These are phyloP conservation scores for Ailuropoda melanoleuca DNA, from an alignment of 2,113 vertebrate species.

Conservation along the genomic window DNA sequence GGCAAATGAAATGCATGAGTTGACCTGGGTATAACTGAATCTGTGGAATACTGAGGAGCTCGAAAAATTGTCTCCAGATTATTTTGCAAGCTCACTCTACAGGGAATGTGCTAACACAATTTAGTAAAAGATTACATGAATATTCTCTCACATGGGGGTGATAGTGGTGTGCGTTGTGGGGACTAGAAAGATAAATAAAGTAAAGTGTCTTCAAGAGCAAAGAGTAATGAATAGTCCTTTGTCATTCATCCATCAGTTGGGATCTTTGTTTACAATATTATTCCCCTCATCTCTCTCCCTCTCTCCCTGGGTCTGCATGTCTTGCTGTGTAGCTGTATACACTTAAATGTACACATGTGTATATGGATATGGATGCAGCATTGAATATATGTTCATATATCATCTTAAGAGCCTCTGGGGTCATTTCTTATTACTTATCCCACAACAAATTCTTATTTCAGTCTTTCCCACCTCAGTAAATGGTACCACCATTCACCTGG, in stretches of 20 bases:
- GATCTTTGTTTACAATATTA: background rate
- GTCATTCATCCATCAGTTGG: background rate
- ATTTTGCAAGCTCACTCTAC: background rate
- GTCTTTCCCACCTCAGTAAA: background rate
- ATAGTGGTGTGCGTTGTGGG: background rate
- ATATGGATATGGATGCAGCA: background rate
- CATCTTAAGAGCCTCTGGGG: background rate
- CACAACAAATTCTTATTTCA: background rate
- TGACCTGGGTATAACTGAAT: background rate
- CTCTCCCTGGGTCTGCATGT: background rate
- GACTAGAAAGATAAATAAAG: background rate
- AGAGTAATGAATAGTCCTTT: background rate
- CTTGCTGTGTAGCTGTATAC: background rate
- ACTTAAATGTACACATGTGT: background rate
- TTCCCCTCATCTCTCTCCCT: background rate
- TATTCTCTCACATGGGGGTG: background rate
- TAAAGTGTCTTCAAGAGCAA: background rate
- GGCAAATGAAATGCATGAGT: background rate
- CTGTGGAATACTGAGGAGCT: background rate
- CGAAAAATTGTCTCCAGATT: background rate
- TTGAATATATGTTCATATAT: background rate
- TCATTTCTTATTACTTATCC: conserved; percentile 7
- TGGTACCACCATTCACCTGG: background rate
- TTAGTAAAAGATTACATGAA: background rate
- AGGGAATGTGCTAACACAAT: background rate